Base-by-base conservation (phyloP, 2,797 vertebrate species). In the Helicolenus hilgendorfi region DNA sequence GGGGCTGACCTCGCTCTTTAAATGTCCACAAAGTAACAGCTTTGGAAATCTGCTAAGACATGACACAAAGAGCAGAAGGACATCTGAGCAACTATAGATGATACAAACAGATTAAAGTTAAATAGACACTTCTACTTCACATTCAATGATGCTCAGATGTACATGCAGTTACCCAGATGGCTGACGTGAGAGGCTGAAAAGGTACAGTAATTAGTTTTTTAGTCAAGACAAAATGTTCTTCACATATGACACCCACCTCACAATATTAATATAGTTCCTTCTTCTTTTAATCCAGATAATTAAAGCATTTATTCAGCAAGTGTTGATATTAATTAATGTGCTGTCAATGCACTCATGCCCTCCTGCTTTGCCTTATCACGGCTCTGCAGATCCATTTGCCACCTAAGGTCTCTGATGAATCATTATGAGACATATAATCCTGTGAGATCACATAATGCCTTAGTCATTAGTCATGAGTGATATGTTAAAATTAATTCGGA, bases 391-490 rank as follows among this genome's bases (percentile, higher is more conserved):
- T 33, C 64, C 10, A 62, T 38, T 79, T 78, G 83, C 70, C n/a
- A 65, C 63, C 41, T 56, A 79, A 79, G 41, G 65, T 77, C 73
- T 82, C 79, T 68, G 74, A 83, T 81, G 86, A 92, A 65, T 89
- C 86, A 85, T 68, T 55, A 70, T 70, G 38, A 89, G 74, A 76
- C 79, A 87, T 75, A 49, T 79, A 85, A 89, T 89, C 79, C 56
- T 45, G 68, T 33, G 65, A 80, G 18, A 90, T 77, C 77, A 55
- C 69, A 81, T 77, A 81, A 79, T 78, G n/a, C 68, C 79, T 77
- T 20, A 72, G 71, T 65, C 56, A 68, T 77, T 77, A 82, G 72
- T 88, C 65, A 88, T 45, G 36, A 82, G 41, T 77, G 63, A 89
- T 38, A 55, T 60, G 33, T 85, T 84, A 8, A 89, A 87, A 84